Conservation (phyloP, 2,113 vertebrate genomes). For the Ammospiza nelsoni region DNA sequence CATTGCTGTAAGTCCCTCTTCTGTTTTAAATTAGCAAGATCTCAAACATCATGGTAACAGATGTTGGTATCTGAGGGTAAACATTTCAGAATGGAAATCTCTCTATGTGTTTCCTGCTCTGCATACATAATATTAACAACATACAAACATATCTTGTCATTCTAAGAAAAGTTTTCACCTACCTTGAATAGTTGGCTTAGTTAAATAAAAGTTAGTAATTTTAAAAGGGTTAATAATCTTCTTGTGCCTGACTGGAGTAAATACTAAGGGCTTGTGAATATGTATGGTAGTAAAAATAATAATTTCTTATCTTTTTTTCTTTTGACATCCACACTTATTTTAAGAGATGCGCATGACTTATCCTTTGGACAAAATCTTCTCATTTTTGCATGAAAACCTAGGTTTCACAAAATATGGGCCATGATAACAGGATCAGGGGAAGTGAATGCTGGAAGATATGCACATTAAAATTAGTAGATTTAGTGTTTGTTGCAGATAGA, state of each 20-base stretch:
- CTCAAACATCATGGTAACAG: not conserved
- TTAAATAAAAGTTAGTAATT: not conserved
- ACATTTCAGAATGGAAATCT: constrained; percentile 1
- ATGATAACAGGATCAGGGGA: not conserved
- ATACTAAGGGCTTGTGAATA: not conserved
- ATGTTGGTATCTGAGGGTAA: not conserved
- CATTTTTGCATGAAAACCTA: not conserved
- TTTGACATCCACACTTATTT: not conserved
- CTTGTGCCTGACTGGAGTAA: not conserved
- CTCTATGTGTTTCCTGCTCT: not conserved
- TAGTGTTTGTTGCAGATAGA: not conserved
- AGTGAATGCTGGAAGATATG: not conserved
- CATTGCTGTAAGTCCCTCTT: not conserved
- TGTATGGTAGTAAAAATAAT: not conserved
- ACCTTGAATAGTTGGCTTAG: not conserved
- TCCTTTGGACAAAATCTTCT: not conserved
- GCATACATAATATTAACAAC: not conserved
- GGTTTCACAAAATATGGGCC: not conserved
- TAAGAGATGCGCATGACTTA: not conserved
- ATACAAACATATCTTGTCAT: not conserved
- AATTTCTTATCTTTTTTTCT: not conserved
- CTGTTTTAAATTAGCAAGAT: not conserved
- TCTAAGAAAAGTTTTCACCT: not conserved
- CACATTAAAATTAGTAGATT: not conserved
- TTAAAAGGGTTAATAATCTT: not conserved